A percentile compares a stretch with the other conserved stretches of the same genome.
Conservation (phyloP, 2,888 invertebrate species). For the Plutella xylostella region DNA sequence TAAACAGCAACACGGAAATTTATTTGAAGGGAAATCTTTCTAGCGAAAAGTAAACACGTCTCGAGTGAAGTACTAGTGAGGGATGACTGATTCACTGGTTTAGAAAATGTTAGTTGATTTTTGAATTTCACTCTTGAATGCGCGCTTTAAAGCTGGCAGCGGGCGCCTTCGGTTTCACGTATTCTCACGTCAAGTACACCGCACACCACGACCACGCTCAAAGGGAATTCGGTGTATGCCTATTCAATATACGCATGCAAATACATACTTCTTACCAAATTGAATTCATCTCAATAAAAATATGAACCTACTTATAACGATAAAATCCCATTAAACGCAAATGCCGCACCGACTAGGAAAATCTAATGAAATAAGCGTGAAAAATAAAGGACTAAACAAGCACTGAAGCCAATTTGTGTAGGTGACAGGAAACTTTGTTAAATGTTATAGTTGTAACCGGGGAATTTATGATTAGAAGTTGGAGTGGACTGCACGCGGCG, state of each 20-base stretch:
- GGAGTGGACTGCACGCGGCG: slow-evolving; percentile 27
- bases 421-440: slow-evolving; percentile 46
- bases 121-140: slow-evolving; percentile 61
- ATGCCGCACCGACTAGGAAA: neutral
- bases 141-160: slow-evolving; percentile 36
- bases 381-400: slow-evolving; percentile 17
- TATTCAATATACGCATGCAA: no score
- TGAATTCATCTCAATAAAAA: no score
- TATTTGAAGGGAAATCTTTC: slow-evolving; percentile 55
- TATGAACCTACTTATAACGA: no score
- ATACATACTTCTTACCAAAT: no score
- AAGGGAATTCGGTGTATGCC: no score
- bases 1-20: slow-evolving; percentile 43
- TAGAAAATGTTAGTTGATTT: slow-evolving; percentile 68
- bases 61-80: slow-evolving; percentile 47
- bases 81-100: slow-evolving; percentile 55
- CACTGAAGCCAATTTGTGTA: slow-evolving; percentile 38
- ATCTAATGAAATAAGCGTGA: slow-evolving; percentile 1
- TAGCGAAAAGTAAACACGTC: slow-evolving; percentile 53
- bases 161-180: slow-evolving; percentile 7
- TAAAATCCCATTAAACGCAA: neutral
- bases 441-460: slow-evolving; percentile 43
- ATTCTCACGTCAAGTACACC: no score
- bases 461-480: slow-evolving; percentile 44
- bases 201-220: no score